Conservation (phyloP, 2,797 vertebrate genomes). For the Ispidina lecontei region DNA sequence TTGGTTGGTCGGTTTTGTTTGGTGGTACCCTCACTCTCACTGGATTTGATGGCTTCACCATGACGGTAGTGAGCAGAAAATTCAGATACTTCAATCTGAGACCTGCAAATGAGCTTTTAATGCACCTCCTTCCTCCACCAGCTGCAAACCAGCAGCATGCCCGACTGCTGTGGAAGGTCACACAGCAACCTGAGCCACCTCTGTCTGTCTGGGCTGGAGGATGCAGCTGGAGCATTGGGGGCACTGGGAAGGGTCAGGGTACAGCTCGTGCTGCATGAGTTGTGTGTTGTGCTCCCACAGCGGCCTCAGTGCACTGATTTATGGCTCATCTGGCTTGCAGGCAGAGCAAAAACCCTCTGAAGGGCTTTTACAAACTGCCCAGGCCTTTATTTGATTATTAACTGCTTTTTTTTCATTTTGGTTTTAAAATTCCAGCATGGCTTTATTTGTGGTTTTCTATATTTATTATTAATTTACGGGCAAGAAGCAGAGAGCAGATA, state of each 20-base stretch:
- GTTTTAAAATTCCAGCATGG: not conserved
- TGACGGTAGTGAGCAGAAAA: not conserved
- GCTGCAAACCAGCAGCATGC: not conserved
- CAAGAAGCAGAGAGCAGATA: not conserved
- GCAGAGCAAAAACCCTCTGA: not conserved
- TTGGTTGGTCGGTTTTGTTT: not conserved
- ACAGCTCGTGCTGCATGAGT: not conserved
- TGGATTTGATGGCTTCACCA: fast-evolving
- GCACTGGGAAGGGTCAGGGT: not conserved
- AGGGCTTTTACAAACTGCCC: not conserved
- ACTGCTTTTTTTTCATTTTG: not conserved
- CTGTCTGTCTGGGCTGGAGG: not conserved
- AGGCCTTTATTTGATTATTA: not conserved
- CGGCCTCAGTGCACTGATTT: not conserved
- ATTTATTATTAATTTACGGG: not conserved
- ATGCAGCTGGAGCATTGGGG: not conserved
- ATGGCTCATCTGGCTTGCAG: fast-evolving
- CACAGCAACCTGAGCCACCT: not conserved
- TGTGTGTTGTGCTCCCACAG: not conserved
- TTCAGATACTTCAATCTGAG: not conserved
- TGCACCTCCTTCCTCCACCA: too few species aligned
- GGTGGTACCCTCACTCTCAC: fast-evolving
- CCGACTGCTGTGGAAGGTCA: not conserved
- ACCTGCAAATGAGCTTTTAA: not conserved
- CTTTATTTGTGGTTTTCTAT: not conserved